Conservation (phyloP, 2,888 invertebrate species). For the Andrena dorsata region DNA sequence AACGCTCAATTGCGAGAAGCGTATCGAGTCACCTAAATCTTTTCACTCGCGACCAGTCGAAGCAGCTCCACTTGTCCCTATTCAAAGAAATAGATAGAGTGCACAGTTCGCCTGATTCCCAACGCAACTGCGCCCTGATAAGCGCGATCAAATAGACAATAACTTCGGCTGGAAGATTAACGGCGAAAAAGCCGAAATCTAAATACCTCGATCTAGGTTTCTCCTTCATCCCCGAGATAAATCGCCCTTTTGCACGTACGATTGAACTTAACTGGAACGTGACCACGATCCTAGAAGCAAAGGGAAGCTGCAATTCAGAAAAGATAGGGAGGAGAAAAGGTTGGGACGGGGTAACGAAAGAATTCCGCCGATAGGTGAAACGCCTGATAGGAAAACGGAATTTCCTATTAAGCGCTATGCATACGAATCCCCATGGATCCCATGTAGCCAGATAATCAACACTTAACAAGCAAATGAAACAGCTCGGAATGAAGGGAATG, state of each 20-base stretch:
- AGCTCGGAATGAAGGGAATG: conserved; percentile 15
- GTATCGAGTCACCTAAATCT: not conserved
- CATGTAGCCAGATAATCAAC: conserved; percentile 37
- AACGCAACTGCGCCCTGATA: not conserved
- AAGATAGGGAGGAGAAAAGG: conserved; percentile 4
- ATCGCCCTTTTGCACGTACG: conserved; percentile 55
- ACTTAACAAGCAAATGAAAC: conserved; percentile 39
- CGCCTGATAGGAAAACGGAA: conserved; percentile 51
- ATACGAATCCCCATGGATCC: conserved; percentile 45
- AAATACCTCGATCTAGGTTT: conserved; percentile 36
- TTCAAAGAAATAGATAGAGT: not conserved
- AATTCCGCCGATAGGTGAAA: conserved; percentile 38
- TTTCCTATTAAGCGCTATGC: conserved; percentile 48
- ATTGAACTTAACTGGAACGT: conserved; percentile 47
- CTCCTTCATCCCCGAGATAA: conserved; percentile 47
- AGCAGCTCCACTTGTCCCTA: not conserved
- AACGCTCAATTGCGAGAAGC: not conserved
- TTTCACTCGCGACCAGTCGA: not conserved
- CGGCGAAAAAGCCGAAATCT: conserved; percentile 12
- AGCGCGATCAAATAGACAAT: not conserved
- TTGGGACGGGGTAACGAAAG: conserved; percentile 34
- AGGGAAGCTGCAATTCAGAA: conserved; percentile 34
- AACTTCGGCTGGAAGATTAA: not conserved
- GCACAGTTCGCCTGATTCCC: not conserved
- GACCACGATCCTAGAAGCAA: conserved; percentile 47